These are phyloP conservation scores for Microctonus aethiopoides DNA, from an alignment of 2,888 invertebrate species.

Conservation along the genomic window DNA sequence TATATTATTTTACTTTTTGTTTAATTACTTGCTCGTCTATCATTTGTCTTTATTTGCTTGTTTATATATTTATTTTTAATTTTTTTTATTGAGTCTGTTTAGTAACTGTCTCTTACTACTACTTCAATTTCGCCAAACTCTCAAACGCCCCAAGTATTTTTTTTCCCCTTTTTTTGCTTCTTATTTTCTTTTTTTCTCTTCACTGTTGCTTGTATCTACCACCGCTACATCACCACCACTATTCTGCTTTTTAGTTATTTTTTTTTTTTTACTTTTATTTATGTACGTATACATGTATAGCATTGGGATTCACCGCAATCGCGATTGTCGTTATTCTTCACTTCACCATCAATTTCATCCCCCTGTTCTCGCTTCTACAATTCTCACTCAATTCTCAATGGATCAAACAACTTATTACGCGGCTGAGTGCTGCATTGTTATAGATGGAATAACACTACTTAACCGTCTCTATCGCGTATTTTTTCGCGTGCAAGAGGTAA, in stretches of 20 bases:
- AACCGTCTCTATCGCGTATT: neutral
- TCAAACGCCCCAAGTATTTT: neutral
- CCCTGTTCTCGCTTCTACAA: neutral
- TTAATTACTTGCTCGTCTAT: neutral
- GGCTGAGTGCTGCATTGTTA: constrained; percentile 42
- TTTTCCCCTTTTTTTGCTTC: no score
- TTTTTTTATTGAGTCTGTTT: neutral
- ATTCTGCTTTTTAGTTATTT: neutral
- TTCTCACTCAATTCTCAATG: constrained; percentile 44
- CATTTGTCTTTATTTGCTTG: neutral
- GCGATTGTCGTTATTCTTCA: constrained; percentile 4
- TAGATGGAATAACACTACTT: constrained; percentile 34
- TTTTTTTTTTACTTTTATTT: neutral
- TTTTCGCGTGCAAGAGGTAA: neutral
- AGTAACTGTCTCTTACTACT: neutral
- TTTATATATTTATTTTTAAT: neutral
- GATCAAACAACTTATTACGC: constrained; percentile 46
- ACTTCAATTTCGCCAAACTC: neutral
- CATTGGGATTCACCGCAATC: neutral
- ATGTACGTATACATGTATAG: neutral
- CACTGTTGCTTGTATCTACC: no score
- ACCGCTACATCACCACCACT: no score
- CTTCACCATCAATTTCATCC: neutral
- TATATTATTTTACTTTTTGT: neutral
- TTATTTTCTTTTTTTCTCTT: no score